Evolutionary conservation across 2,888 invertebrate species (phyloP), one percentile per base, ranked within the genome.

Genomic region (Theodoxus fluviatilis): DNA sequence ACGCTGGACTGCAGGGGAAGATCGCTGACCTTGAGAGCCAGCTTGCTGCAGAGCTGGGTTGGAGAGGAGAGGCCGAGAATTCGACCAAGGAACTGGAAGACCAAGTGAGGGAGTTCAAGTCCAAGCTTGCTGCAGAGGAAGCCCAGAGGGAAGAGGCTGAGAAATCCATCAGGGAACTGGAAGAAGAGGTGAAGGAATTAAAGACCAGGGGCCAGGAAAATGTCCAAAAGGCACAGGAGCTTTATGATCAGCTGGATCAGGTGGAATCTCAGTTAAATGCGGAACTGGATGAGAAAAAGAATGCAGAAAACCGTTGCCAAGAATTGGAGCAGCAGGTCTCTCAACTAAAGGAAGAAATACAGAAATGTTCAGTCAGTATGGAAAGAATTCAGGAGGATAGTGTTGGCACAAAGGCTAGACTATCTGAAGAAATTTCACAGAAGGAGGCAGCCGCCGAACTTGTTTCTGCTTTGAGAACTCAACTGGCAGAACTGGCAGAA

Each of bases 161-260:
- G 55, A 70, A 71, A 63, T 71, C 66, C 12, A 73, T 72, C 57
- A 52, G 57, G 25, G 71, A 71, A 12, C 63, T 73, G 63, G 65
- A 73, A 47, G 66, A 69, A 37, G 57, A 71, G 61, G 52, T 70
- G 64, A 35, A 66, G 22, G 52, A 74, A 68, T 55, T 59, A 9
- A 59, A 43, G 28, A 57, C 71, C 40, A 64, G 52, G 25, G 38
- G 59, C n/a, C n/a, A n/a, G n/a, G n/a, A n/a, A n/a, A n/a, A n/a
- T n/a, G n/a, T n/a, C n/a, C n/a, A n/a, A n/a, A n/a, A n/a, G n/a
- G n/a, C n/a, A n/a, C n/a, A n/a, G n/a, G n/a, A n/a, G n/a, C n/a
- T n/a, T n/a, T n/a, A n/a, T n/a, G n/a, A n/a, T n/a, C n/a, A n/a
- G n/a, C n/a, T n/a, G n/a, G n/a, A n/a, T n/a, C n/a, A n/a, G n/a